A percentile compares a stretch with the other conserved stretches of the same genome.
phyloP scores from a whole-genome alignment of 1,140 invertebrate genomes.

The Musca vetustissima region DNA sequence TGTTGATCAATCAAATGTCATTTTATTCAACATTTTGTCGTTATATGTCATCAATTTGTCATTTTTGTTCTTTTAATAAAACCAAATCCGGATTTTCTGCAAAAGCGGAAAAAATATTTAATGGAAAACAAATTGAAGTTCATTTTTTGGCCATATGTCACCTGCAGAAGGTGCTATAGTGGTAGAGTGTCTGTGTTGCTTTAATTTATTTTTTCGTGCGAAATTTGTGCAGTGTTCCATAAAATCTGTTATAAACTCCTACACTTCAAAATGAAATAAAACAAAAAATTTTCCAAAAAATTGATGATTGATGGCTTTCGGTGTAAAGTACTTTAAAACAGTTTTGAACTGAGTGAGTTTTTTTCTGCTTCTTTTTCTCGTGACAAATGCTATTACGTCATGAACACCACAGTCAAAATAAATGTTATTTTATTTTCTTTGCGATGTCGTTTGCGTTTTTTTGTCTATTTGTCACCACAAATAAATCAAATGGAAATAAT shows the following conservation, averaged over 20 bases:
- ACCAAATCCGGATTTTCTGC: background rate
- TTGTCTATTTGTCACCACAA: no score
- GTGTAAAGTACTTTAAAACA: conserved; percentile 12
- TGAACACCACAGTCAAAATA: no score
- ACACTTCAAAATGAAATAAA: background rate
- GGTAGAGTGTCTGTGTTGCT: background rate
- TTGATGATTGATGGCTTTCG: conserved; percentile 14
- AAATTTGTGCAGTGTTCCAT: background rate
- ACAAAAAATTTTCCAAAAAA: background rate
- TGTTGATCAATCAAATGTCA: background rate
- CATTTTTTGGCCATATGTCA: conserved; percentile 17
- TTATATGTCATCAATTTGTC: conserved; percentile 13
- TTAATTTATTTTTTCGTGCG: background rate
- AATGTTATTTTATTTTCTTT: no score
- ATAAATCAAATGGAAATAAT: no score
- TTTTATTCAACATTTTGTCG: background rate
- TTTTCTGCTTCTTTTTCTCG: background rate
- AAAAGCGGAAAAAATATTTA: background rate
- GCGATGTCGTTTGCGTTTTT: no score
- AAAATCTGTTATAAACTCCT: background rate
- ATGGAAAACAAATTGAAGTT: background rate
- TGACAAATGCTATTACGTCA: background rate
- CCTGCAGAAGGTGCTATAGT: background rate
- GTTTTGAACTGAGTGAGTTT: conserved; percentile 1
- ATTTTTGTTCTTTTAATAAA: background rate